Evolutionary conservation across 2,888 invertebrate species (phyloP).

Genomic region (Apomyelois bistriatella): DNA sequence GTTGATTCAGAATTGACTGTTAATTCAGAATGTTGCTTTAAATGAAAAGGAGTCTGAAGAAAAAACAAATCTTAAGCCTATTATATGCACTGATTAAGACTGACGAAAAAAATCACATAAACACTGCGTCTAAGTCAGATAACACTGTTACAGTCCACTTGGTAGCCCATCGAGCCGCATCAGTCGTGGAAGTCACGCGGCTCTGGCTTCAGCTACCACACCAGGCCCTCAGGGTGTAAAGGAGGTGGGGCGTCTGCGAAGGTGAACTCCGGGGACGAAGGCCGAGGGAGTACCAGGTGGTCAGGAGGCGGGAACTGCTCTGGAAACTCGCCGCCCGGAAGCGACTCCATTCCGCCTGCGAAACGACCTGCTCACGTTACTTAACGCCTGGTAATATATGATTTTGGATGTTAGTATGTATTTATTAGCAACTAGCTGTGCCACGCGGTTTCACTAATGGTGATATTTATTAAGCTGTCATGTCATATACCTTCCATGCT

Average conservation of each 20-base stretch:
- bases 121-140: slow-evolving; percentile 32
- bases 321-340: slow-evolving; percentile 71
- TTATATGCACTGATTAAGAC: slow-evolving; percentile 12
- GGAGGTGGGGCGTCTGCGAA: slow-evolving; percentile 76
- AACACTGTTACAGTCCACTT: slow-evolving; percentile 62
- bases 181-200: slow-evolving; percentile 80
- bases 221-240: slow-evolving; percentile 73
- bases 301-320: slow-evolving; percentile 82
- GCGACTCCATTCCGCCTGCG: slow-evolving; percentile 83
- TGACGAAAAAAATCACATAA: slow-evolving; percentile 37
- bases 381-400: slow-evolving; percentile 31
- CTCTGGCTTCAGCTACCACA: slow-evolving; percentile 81
- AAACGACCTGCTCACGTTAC: slow-evolving; percentile 88
- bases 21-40: too few species aligned
- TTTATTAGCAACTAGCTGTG: not conserved
- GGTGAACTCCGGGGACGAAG: slow-evolving; percentile 88
- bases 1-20: too few species aligned
- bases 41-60: not conserved
- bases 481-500: too few species aligned
- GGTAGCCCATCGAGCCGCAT: slow-evolving; percentile 75
- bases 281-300: slow-evolving; percentile 84
- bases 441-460: too few species aligned
- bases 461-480: too few species aligned
- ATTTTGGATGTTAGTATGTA: too few species aligned
- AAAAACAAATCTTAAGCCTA: too few species aligned